phyloP scores from a whole-genome alignment of 2,888 invertebrate genomes.

The Nephrocerus scutellatus region DNA sequence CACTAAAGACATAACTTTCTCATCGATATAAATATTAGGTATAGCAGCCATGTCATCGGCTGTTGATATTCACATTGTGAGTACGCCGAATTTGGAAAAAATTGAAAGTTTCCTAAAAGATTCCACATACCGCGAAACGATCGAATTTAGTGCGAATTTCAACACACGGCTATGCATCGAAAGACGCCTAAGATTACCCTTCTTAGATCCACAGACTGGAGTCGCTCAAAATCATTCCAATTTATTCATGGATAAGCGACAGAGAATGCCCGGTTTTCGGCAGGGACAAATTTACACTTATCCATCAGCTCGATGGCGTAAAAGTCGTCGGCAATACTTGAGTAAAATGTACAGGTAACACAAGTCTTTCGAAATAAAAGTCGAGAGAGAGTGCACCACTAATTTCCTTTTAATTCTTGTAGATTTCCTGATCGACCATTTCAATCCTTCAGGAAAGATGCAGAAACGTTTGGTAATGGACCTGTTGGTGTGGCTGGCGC shows the following conservation, averaged over 20 bases:
- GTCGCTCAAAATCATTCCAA: slow-evolving; percentile 93
- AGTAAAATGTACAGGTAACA: slow-evolving; percentile 45
- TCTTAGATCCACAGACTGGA: slow-evolving; percentile 94
- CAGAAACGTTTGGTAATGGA: slow-evolving; percentile 36
- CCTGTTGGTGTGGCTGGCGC: slow-evolving; percentile 16
- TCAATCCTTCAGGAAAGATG: slow-evolving; percentile 43
- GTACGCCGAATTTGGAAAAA: slow-evolving; percentile 63
- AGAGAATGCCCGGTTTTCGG: slow-evolving; percentile 81
- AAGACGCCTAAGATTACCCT: slow-evolving; percentile 84
- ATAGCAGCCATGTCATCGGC: slow-evolving; percentile 50
- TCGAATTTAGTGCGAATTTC: slow-evolving; percentile 90
- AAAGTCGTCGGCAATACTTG: slow-evolving; percentile 79
- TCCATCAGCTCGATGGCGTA: slow-evolving; percentile 85
- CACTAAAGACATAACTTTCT: too few species aligned
- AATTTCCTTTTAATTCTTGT: slow-evolving; percentile 11
- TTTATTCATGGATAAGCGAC: slow-evolving; percentile 78
- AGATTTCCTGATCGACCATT: slow-evolving; percentile 46
- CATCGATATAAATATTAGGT: too few species aligned
- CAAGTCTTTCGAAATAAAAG: background rate
- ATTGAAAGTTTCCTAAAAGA: slow-evolving; percentile 81
- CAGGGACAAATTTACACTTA: slow-evolving; percentile 92
- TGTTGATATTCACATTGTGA: slow-evolving; percentile 60
- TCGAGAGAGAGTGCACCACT: background rate
- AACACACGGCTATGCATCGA: slow-evolving; percentile 89
- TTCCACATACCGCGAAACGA: slow-evolving; percentile 80